Base-by-base conservation (phyloP, 2,113 vertebrate species). In the Rana temporaria region DNA sequence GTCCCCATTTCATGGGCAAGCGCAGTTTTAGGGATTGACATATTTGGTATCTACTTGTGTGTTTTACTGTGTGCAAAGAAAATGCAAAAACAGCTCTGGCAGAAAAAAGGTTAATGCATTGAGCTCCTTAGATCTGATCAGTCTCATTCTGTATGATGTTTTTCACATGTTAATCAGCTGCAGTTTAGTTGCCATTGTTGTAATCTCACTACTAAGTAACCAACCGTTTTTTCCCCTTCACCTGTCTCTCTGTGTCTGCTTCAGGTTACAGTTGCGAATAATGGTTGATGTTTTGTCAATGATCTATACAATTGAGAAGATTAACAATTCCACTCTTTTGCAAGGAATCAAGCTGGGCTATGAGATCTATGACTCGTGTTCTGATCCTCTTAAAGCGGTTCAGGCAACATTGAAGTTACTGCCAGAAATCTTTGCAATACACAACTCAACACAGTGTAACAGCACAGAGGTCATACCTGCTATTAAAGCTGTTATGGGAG, bases 271-370 rank as follows among this genome's bases (percentile, higher is more conserved):
- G 32, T 6, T 84, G 1, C 1, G 2, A 1, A 72, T 85, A 4
- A 89, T 92, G 53, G 34, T 88, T 60, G 59, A 30, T 5, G 86
- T 85, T 32, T 84, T 92, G 79, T 85, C 87, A 26, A 56, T 71
- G 22, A 90, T 93, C 42, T 82, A 93, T 59, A 86, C 90, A 63
- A 92, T 93, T 20, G 89, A 92, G 70, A 63, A 75, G 2, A 88
- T 92, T 60, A 93, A 93, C 59, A 89, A 90, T 60, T 86, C 87
- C 4, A 85, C 86, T 19, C 85, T 90, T 74, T 86, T 93, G 8
- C 90, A 89, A 0, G 89, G 88, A 9, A 85, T 91, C 34, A 85
- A 34, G n/a, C 86, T 93, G 24, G 92, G 91, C 30, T 93, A 92
- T 80, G 14, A 86, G 60, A 84, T 92, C 84, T 91, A 88, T 86